These are phyloP conservation scores for Stegophylla sp. DNA, from an alignment of 2,888 invertebrate species.

Conservation along the genomic window DNA sequence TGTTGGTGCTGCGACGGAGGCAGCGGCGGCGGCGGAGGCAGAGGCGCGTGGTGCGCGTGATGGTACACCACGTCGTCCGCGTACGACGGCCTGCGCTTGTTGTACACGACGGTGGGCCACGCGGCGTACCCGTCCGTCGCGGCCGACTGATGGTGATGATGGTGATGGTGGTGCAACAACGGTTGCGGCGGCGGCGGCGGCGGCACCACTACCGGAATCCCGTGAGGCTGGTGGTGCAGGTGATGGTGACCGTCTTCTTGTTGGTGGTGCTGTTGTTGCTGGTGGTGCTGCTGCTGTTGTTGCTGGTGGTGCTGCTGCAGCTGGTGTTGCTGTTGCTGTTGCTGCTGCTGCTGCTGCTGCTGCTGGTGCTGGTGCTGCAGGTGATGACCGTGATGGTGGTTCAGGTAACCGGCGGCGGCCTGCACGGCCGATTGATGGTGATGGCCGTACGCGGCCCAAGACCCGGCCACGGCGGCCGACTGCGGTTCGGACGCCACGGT, in stretches of 20 bases:
- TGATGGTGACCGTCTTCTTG: conserved; percentile 43
- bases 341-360: conserved; percentile 17
- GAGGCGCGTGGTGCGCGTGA: conserved; percentile 42
- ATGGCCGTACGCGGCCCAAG: conserved; percentile 46
- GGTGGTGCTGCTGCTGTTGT: conserved; percentile 14
- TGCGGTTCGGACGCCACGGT: neutral
- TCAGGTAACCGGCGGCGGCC: conserved; percentile 24
- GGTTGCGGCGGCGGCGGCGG: neutral
- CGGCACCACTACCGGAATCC: neutral
- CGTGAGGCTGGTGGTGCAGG: conserved; percentile 30
- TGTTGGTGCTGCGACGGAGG: conserved; percentile 4
- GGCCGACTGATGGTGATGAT: conserved; percentile 22
- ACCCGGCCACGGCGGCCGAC: conserved; percentile 20
- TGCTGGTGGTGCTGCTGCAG: neutral
- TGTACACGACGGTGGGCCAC: conserved; percentile 47
- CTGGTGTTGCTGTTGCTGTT: neutral
- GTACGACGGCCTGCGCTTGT: conserved; percentile 42
- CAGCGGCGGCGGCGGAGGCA: neutral
- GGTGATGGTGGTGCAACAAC: conserved; percentile 29
- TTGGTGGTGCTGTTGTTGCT: conserved; percentile 13
- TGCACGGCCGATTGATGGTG: conserved; percentile 18
- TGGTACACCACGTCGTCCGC: conserved; percentile 41
- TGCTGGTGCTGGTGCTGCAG: conserved; percentile 24
- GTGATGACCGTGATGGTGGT: conserved; percentile 38
- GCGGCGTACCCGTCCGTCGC: too few species aligned